phyloP scores from a whole-genome alignment of 1,140 invertebrate species.

The Pantala flavescens region DNA sequence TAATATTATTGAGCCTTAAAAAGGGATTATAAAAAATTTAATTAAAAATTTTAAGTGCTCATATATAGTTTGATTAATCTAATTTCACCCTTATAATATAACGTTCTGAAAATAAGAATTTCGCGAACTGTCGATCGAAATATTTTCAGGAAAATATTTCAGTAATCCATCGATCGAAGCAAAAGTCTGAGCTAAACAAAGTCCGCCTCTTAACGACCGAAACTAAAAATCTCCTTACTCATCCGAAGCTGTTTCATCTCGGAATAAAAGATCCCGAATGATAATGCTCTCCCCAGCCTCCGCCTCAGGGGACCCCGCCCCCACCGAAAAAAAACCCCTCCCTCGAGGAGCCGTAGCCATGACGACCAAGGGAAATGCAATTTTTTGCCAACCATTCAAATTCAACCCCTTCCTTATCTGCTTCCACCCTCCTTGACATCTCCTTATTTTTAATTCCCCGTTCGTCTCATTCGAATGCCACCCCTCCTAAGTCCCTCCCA shows the following conservation, averaged over 20 bases:
- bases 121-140: too few species aligned
- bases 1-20: too few species aligned
- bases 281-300: not conserved
- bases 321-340: not conserved
- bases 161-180: too few species aligned
- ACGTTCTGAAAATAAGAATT: too few species aligned
- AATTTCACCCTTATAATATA: too few species aligned
- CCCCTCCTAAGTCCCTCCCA: not conserved
- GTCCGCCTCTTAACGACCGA: not conserved
- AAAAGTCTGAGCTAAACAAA: not conserved
- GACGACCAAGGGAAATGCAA: not conserved
- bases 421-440: not conserved
- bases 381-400: conserved; percentile 10
- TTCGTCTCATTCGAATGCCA: not conserved
- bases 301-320: not conserved
- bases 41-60: too few species aligned
- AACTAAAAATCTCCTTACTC: conserved; percentile 10
- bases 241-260: conserved; percentile 8
- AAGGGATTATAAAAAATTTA: too few species aligned
- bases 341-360: not conserved
- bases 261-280: conserved; percentile 5
- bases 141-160: too few species aligned
- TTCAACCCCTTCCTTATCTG: not conserved
- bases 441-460: not conserved
- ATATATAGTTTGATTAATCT: too few species aligned